Conservation (phyloP, 1,140 invertebrate genomes). For the Elysia chlorotica region DNA sequence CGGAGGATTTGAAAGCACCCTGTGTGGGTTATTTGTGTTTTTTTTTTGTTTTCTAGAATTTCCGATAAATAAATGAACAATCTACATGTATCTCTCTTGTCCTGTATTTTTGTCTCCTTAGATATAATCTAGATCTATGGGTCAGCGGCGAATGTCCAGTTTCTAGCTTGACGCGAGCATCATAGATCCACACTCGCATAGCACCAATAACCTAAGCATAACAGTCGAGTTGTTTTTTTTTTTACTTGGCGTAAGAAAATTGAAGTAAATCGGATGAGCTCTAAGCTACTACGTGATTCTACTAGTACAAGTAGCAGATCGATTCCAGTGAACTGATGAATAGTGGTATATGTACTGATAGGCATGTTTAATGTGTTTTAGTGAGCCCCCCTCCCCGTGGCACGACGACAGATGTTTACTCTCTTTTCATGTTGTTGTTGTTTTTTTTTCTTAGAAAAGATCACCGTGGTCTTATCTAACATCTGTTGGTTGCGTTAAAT, state of each 20-base stretch:
- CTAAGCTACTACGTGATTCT: no score
- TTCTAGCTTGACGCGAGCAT: no score
- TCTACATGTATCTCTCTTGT: background rate
- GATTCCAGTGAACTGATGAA: conserved; percentile 1
- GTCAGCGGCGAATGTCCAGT: no score
- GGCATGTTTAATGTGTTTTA: conserved; percentile 54
- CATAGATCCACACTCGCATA: no score
- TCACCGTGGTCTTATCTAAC: background rate
- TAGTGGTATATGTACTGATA: conserved; percentile 30
- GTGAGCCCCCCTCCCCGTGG: conserved; percentile 45
- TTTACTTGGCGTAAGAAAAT: no score
- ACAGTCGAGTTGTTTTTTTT: no score
- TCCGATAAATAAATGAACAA: background rate
- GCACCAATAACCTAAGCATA: no score
- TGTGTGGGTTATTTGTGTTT: no score
- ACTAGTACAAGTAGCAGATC: background rate
- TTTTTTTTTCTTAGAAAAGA: background rate
- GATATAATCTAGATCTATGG: background rate
- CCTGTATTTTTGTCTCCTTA: background rate
- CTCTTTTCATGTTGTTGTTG: background rate
- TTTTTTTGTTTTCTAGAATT: no score
- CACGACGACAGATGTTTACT: conserved; percentile 23
- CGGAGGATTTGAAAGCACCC: background rate
- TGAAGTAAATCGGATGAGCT: no score
- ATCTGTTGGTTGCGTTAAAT: background rate